Base-by-base conservation (phyloP, 2,113 vertebrate genomes). In the Gasterosteus nipponicus region DNA sequence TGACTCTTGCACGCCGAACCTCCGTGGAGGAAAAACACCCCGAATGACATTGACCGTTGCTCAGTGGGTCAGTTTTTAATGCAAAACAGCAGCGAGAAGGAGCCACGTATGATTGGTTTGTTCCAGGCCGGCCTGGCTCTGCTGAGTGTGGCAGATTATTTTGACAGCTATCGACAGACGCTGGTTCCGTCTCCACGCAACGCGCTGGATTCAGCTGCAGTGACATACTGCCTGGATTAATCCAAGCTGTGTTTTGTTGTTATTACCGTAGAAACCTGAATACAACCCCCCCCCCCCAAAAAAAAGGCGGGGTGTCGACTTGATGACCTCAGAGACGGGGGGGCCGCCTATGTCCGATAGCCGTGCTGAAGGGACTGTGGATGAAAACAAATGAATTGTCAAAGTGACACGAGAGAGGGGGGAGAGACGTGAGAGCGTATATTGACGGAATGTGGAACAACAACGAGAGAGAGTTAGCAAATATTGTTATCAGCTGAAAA, bases 191-290 rank as follows among this genome's bases (percentile, higher is more conserved):
- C 75, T 73, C 42, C 46, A n/a, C 39, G 41, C 68, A 65, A 33
- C 53, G 29, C 42, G 49, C 77, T 71, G 71, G 46, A 78, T 73
- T 89, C 81, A 88, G 75, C 77, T 80, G 62, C 73, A 84, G 70
- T 75, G 77, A 69, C 57, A 19, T 57, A 64, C 9, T 47, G 77
- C 53, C 60, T 72, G 42, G 60, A 89, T 91, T 89, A 83, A 78
- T 83, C 74, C 87, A 88, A 88, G 85, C 86, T 87, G 89, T 86
- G 87, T 85, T 92, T 83, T 81, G 78, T 64, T 78, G 70, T 68
- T 80, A 76, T 90, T 79, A 41, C 79, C 81, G 11, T 86, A 83
- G 87, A 83, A 90, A 90, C 85, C 51, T 16, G 46, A 54, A 49
- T 49, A 2, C 3, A 14, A 14, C 14, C 22, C 22, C 22, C 22